phyloP scores from a whole-genome alignment of 2,888 invertebrate species.

The Camptogramma bilineatum region DNA sequence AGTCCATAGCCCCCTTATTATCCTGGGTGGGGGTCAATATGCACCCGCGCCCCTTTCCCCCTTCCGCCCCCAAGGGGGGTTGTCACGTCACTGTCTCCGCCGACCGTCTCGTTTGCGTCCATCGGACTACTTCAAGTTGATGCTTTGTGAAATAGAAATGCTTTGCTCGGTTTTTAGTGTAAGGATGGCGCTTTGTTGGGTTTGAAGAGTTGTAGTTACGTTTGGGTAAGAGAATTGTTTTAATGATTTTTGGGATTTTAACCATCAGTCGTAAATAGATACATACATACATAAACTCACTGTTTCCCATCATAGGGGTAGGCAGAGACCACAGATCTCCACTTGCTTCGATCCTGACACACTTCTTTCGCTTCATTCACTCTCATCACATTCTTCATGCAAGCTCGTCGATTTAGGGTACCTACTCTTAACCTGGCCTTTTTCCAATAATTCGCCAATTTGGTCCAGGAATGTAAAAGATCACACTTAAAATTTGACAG shows the following conservation, averaged over 20 bases:
- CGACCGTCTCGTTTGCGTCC: conserved; percentile 79
- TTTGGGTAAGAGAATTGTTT: background rate
- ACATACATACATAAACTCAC: too few relatives aligned
- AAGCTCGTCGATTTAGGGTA: too few relatives aligned
- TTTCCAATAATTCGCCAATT: too few relatives aligned
- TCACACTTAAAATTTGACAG: too few relatives aligned
- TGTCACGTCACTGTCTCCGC: conserved; percentile 83
- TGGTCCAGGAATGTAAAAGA: too few relatives aligned
- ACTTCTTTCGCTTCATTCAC: too few relatives aligned
- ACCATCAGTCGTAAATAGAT: background rate
- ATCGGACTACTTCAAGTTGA: conserved; percentile 73
- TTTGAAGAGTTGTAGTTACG: conserved; percentile 13
- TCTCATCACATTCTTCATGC: too few relatives aligned
- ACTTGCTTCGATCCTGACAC: too few relatives aligned
- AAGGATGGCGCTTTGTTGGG: conserved; percentile 21
- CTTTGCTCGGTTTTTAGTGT: conserved; percentile 41
- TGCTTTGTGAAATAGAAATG: conserved; percentile 68
- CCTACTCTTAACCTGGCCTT: too few relatives aligned
- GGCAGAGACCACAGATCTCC: too few relatives aligned
- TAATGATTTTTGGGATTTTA: background rate
- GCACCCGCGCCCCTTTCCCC: conserved; percentile 56
- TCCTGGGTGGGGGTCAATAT: conserved; percentile 71
- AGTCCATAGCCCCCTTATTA: conserved; percentile 78
- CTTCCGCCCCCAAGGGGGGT: conserved; percentile 43
- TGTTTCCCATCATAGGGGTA: too few relatives aligned